Evolutionary conservation across 2,888 invertebrate genomes (phyloP), one percentile per base, ranked within the genome.

Genomic region (Trachelus iudaicus): DNA sequence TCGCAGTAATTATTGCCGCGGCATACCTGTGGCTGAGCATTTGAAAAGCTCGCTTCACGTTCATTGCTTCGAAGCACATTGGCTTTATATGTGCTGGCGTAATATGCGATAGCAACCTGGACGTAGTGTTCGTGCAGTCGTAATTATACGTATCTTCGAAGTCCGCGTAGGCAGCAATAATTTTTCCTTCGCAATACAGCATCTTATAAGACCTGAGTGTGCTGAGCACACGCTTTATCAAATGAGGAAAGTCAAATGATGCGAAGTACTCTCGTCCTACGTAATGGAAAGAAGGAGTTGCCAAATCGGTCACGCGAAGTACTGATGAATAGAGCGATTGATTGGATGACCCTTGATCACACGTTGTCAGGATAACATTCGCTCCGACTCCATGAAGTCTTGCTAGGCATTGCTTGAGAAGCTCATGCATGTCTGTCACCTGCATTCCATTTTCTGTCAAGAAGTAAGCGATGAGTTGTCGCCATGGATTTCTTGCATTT

Each of bases 41-140:
- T 77, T 83, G 82, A 33, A 83, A 82, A 3, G 82, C 80, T 34
- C 78, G 68, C 71, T 82, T 81, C 1, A 83, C 81, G 35, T 83
- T 83, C 82, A 82, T 83, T 69, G 79, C 73, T 78, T 82, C 78
- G 15, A 79, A 82, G 35, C 35, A 11, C 12, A 69, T 75, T 12
- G 80, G 82, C 11, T 23, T 13, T 11, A 83, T 12, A 68, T 82
- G 82, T 1, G 76, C 69, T 76, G 31, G 31, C 11, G 78, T 80
- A n/a, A 82, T 80, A 35, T 82, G 80, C 3, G 76, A 75, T 3
- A 82, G 69, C 69, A 83, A 76, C 12, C 75, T 73, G 0, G 81
- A 81, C 3, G 75, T 77, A 4, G 77, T 68, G 6, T 30, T 76
- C 12, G 12, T n/a, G 4, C 3, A 13, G 34, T 80, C 76, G 71